Evolutionary conservation across 2,888 invertebrate genomes (phyloP).

Genomic region (Ellobium chinense): DNA sequence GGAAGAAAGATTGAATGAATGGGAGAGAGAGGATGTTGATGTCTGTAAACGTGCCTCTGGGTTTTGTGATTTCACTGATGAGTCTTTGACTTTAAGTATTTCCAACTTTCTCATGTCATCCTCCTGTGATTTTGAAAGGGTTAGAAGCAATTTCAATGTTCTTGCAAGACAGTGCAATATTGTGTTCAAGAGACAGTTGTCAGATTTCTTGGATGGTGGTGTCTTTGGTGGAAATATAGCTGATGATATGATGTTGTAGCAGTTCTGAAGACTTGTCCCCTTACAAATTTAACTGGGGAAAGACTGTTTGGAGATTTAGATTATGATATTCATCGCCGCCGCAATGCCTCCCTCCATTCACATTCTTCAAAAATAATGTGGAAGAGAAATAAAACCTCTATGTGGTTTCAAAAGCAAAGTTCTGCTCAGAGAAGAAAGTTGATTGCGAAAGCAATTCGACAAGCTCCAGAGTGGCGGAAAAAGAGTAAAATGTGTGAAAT

Average conservation of each 20-base stretch:
- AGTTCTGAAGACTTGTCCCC: not conserved
- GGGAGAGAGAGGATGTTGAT: not conserved
- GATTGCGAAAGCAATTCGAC: too few relatives aligned
- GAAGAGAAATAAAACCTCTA: slow-evolving; percentile 8
- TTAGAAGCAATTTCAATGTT: not conserved
- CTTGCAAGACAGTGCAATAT: not conserved
- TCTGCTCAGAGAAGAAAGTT: too few relatives aligned
- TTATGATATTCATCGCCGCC: not conserved
- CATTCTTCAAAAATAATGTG: not conserved
- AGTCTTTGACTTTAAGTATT: not conserved
- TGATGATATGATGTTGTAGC: not conserved
- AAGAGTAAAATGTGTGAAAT: too few relatives aligned
- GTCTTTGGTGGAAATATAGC: slow-evolving; percentile 5
- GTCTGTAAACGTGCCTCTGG: not conserved
- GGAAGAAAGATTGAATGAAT: not conserved
- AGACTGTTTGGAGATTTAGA: not conserved
- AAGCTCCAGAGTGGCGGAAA: too few relatives aligned
- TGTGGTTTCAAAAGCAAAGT: too few relatives aligned
- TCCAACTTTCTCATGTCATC: not conserved
- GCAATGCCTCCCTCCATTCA: not conserved
- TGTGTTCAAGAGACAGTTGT: not conserved
- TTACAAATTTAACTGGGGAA: slow-evolving; percentile 1
- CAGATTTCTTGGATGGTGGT: slow-evolving; percentile 5
- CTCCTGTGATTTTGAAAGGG: too few relatives aligned
- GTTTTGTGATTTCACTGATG: too few relatives aligned